These are phyloP conservation scores for Megathymus violae DNA, from an alignment of 1,140 invertebrate genomes.

Conservation along the genomic window DNA sequence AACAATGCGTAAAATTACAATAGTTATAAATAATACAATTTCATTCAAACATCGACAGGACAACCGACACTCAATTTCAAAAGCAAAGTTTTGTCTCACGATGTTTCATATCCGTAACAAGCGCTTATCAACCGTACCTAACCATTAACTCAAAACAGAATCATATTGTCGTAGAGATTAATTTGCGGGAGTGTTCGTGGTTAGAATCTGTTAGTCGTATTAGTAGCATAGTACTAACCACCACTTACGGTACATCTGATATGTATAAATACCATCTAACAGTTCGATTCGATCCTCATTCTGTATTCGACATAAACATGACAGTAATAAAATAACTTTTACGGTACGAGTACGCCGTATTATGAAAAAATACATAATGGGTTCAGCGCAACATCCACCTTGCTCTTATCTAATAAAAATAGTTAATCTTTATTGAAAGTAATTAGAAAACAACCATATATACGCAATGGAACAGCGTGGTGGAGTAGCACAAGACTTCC, in stretches of 20 bases:
- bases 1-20: too few species aligned
- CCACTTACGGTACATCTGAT: neutral
- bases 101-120: conserved; percentile 1
- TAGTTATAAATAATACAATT: too few species aligned
- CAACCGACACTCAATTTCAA: neutral
- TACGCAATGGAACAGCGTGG: too few species aligned
- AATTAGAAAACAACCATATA: too few species aligned
- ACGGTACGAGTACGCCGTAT: too few species aligned
- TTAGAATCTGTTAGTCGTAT: conserved; percentile 18
- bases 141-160: conserved; percentile 29
- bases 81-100: neutral
- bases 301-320: conserved; percentile 8
- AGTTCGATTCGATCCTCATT: neutral
- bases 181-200: conserved; percentile 27
- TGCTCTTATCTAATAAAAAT: too few species aligned
- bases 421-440: too few species aligned
- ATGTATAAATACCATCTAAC: neutral
- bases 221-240: conserved; percentile 17
- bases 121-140: too few species aligned
- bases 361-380: too few species aligned
- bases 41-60: neutral
- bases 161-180: conserved; percentile 27
- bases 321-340: too few species aligned
- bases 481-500: too few species aligned
- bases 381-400: too few species aligned